Evolutionary conservation across 2,797 vertebrate genomes (phyloP), one percentile per base, ranked within the genome.

Genomic region (Atherinosoma microstoma): DNA sequence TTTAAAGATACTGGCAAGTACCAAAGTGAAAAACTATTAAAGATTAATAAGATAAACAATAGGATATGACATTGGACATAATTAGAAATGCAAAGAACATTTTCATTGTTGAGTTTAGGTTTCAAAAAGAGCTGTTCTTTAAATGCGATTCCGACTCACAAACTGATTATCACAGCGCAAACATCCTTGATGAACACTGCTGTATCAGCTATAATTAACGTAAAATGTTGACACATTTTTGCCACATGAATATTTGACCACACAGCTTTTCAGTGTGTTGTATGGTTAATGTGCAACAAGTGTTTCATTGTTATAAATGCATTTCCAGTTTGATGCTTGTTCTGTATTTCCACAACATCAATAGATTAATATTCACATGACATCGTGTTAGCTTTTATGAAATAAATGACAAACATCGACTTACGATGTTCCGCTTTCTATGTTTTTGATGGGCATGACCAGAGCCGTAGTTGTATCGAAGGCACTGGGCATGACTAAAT

Each of bases 1-100:
- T 82, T 89, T 79, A 80, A 87, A 86, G 77, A 88, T 64, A 71
- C 16, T 61, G 63, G 7, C 66, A 83, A 82, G 62, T 79, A 58
- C 71, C 60, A 77, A 80, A 70, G 74, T 75, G 38, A 80, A 69
- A 67, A 82, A 79, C 70, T 18, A 66, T 78, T 84, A 45, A 61
- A 22, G 34, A 80, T 78, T 68, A 79, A 72, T 59, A 79, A 68
- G 65, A 75, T 70, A 53, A 68, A 84, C 49, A 83, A 70, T 70
- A n/a, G 12, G 27, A 61, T 68, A 29, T 75, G 56, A 71, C n/a
- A 70, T 83, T 85, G 78, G 3, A 75, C 83, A 34, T 84, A 58
- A 85, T 87, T 84, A 75, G 53, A 77, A 80, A 72, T 76, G 45
- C 22, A 78, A 72, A 71, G 15, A 53, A 53, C n/a, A 22, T 51